Base-by-base conservation (phyloP, 1,140 invertebrate species). In the Heliconius hermathena region DNA sequence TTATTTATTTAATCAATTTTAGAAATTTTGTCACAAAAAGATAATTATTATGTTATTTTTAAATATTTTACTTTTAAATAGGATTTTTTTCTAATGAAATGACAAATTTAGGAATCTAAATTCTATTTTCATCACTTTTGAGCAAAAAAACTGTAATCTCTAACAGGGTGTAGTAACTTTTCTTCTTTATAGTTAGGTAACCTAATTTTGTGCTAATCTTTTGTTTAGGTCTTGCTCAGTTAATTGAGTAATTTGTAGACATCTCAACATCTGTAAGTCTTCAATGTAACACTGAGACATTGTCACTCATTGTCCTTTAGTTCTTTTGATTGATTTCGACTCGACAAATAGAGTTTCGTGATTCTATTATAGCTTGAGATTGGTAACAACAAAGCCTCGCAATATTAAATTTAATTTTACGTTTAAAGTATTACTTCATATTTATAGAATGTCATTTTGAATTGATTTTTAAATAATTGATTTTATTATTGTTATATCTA, bases 151-250 rank as follows among this genome's bases (percentile, higher is more conserved):
- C 8, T 66, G 11, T 66, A 66, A 11, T 66, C 11, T 16, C 3
- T 11, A n/a, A n/a, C 16, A 57, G 57, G 13, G 3, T 66, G 22
- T 29, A 26, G 22, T 26, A 66, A 66, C 22, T 74, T 26, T 33
- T 54, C n/a, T 18, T 74, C n/a, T 33, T 41, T 20, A 9, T 11
- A 36, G 38, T 75, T 75, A 41, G n/a, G 33, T 75, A 66, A 46
- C 74, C 33, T 46, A 75, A 75, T 54, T 75, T 66, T 16, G n/a
- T 52, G 22, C n/a, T 26, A 22, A 57, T 29, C 9, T 26, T 57
- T 57, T 57, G n/a, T n/a, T 57, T 57, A 57, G 54, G 20, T 22
- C 8, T 57, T 57, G 8, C 9, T 60, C 11, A 26, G n/a, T 11
- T 60, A 60, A 60, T 60, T 60, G 57, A 22, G 22, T 29, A 66